phyloP scores from a whole-genome alignment of 2,888 invertebrate species.

The Electrophaes corylata region DNA sequence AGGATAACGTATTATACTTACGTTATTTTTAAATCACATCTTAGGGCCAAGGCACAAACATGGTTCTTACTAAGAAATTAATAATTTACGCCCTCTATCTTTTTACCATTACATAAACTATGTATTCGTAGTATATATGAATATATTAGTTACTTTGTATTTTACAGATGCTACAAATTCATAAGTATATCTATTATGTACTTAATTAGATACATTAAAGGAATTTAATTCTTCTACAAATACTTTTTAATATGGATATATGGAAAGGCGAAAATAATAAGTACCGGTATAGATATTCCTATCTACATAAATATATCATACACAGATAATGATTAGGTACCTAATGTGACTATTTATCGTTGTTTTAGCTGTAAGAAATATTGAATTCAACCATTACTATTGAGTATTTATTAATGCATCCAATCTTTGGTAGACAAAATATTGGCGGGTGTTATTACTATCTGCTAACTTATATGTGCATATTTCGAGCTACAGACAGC shows the following conservation, averaged over 20 bases:
- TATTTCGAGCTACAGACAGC: conserved; percentile 31
- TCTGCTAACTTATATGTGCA: conserved; percentile 17
- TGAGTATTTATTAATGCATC: conserved; percentile 38
- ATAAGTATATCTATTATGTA: conserved; percentile 21
- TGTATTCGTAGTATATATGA: conserved; percentile 22
- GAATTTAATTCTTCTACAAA: conserved; percentile 27
- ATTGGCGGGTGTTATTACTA: conserved; percentile 19
- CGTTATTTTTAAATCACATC: conserved; percentile 66
- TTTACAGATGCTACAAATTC: conserved; percentile 36
- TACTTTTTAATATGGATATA: conserved; percentile 14
- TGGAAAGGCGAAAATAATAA: conserved; percentile 22
- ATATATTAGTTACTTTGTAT: conserved; percentile 30
- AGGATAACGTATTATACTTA: conserved; percentile 43
- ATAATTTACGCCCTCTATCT: conserved; percentile 61
- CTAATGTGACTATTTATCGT: background rate
- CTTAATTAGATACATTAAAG: conserved; percentile 24
- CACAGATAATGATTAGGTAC: background rate
- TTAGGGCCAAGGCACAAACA: conserved; percentile 79
- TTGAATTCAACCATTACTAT: background rate
- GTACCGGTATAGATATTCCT: background rate
- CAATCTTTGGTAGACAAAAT: conserved; percentile 41
- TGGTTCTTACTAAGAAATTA: conserved; percentile 61
- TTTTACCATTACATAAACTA: conserved; percentile 41
- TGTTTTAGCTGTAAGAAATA: conserved; percentile 10
- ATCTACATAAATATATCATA: background rate